Conservation (phyloP, 2,888 invertebrate genomes). For the Drosophila siamana region DNA sequence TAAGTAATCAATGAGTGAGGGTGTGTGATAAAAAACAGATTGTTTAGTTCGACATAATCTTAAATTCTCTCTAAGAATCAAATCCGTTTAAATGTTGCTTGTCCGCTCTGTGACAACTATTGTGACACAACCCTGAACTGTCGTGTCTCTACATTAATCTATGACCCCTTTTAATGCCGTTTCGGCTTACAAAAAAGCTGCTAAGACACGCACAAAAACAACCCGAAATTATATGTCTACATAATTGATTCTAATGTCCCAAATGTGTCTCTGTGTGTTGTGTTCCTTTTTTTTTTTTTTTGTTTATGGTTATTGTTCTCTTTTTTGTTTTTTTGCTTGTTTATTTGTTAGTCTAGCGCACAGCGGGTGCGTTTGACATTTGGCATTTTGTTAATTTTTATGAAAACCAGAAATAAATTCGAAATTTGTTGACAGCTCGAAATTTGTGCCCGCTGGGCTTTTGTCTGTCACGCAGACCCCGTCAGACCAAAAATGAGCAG, state of each 20-base stretch:
- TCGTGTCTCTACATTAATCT: background rate
- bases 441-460: constrained; percentile 64
- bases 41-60: no score
- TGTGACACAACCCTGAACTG: constrained; percentile 2
- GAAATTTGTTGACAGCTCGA: constrained; percentile 75
- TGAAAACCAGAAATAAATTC: constrained; percentile 53
- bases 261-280: background rate
- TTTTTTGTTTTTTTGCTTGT: constrained; percentile 1
- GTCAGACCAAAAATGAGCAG: constrained; percentile 26
- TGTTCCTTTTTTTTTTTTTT: background rate
- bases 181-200: background rate
- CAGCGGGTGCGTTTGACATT: constrained; percentile 32
- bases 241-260: constrained; percentile 5
- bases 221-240: constrained; percentile 8
- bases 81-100: background rate
- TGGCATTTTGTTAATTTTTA: constrained; percentile 26
- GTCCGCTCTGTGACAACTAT: background rate
- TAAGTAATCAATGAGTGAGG: background rate
- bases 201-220: constrained; percentile 9
- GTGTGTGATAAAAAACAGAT: background rate
- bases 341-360: background rate
- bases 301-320: background rate
- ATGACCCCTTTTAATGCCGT: background rate
- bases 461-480: constrained; percentile 51
- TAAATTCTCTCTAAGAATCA: no score